Conservation (phyloP, 2,797 vertebrate genomes). For the Lithobates pipiens region DNA sequence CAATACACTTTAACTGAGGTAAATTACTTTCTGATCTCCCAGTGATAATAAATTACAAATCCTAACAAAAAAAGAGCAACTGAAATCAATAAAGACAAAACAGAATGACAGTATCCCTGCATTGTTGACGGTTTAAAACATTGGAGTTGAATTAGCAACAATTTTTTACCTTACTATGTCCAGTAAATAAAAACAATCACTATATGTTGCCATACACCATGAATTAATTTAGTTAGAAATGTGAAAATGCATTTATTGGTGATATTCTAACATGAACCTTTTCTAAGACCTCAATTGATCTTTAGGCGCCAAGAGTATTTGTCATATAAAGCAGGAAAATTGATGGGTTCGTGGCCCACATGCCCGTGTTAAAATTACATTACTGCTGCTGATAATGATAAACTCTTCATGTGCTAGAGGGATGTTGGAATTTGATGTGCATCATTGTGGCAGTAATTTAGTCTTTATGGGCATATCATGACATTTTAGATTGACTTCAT, state of each 20-base stretch:
- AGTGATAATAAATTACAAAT: no score
- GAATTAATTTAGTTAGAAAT: conserved; percentile 9
- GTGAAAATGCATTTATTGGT: conserved; percentile 16
- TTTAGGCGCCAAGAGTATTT: conserved; percentile 39
- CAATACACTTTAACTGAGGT: no score
- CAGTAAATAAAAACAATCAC: neutral
- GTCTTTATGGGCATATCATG: conserved; percentile 52
- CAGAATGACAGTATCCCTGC: no score
- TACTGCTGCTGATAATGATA: conserved; percentile 38
- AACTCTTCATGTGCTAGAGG: conserved; percentile 17
- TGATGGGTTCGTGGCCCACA: conserved; percentile 48
- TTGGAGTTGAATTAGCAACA: neutral
- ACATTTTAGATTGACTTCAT: conserved; percentile 52
- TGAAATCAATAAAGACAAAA: no score
- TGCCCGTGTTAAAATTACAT: conserved; percentile 50
- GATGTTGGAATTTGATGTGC: conserved; percentile 30
- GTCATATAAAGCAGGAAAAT: conserved; percentile 29
- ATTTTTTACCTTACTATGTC: neutral
- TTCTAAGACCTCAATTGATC: conserved; percentile 20
- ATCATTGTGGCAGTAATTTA: conserved; percentile 46
- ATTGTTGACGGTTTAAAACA: no score
- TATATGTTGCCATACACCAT: neutral
- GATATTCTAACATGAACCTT: conserved; percentile 23
- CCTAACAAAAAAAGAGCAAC: no score
- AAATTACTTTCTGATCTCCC: no score